These are phyloP conservation scores for Haliaeetus leucogaster DNA, from an alignment of 2,113 vertebrate species.

Conservation along the genomic window DNA sequence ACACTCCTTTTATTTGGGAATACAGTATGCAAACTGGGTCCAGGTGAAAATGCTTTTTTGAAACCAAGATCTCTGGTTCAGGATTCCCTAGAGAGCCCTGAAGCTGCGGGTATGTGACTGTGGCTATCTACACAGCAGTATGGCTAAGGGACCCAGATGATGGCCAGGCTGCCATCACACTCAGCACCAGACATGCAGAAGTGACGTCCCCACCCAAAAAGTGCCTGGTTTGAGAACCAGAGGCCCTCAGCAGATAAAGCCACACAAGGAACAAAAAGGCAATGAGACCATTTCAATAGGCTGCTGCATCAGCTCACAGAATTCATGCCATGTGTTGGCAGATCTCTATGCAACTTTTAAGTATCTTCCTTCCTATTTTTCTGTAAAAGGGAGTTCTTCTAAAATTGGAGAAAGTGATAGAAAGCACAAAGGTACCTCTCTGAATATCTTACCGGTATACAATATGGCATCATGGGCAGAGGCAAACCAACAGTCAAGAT, in stretches of 20 bases:
- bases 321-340: neutral
- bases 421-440: neutral
- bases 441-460: neutral
- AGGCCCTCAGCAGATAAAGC: neutral
- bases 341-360: neutral
- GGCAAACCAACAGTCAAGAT: neutral
- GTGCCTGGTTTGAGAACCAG: neutral
- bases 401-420: neutral
- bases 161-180: neutral
- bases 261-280: neutral
- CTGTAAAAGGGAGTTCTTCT: neutral
- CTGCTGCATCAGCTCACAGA: neutral
- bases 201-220: neutral
- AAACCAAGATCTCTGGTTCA: neutral
- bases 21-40: neutral
- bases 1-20: neutral
- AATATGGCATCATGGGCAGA: neutral
- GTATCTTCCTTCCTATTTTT: neutral
- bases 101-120: neutral
- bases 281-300: neutral
- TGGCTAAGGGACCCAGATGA: accelerated
- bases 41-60: neutral
- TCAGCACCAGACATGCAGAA: neutral
- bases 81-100: neutral
- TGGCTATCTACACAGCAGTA: no score